Percentiles rank a stretch among this genome's conserved stretches.
These are phyloP conservation scores for Alentia gelatinosa DNA, from an alignment of 2,888 invertebrate species.

Conservation along the genomic window DNA sequence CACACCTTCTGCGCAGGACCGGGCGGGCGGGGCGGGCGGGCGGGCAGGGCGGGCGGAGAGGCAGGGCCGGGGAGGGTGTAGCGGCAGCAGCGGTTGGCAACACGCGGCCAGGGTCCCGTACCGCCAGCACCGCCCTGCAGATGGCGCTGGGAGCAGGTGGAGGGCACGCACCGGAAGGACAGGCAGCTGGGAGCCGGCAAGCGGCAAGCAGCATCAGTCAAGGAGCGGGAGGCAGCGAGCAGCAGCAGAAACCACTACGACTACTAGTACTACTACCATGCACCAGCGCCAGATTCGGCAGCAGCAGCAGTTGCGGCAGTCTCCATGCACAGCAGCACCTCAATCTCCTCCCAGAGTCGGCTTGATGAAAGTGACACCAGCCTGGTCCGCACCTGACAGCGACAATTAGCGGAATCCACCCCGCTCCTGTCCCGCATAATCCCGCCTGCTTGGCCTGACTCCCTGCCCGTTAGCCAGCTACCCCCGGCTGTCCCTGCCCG, in stretches of 20 bases:
- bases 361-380: neutral
- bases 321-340: neutral
- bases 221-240: neutral
- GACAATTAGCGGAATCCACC: too few relatives aligned
- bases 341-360: neutral
- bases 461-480: too few relatives aligned
- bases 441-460: too few relatives aligned
- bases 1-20: neutral
- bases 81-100: conserved; percentile 1
- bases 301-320: too few relatives aligned
- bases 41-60: neutral
- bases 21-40: neutral
- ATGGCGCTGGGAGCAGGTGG: neutral
- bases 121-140: neutral
- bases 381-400: neutral
- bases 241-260: neutral
- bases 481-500: too few relatives aligned
- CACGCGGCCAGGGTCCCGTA: neutral
- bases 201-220: neutral
- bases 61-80: neutral
- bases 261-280: neutral
- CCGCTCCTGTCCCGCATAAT: too few relatives aligned
- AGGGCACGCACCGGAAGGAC: neutral
- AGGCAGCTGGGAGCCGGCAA: neutral
- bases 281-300: neutral